phyloP scores from a whole-genome alignment of 2,797 vertebrate genomes.

The Xenops minutus region DNA sequence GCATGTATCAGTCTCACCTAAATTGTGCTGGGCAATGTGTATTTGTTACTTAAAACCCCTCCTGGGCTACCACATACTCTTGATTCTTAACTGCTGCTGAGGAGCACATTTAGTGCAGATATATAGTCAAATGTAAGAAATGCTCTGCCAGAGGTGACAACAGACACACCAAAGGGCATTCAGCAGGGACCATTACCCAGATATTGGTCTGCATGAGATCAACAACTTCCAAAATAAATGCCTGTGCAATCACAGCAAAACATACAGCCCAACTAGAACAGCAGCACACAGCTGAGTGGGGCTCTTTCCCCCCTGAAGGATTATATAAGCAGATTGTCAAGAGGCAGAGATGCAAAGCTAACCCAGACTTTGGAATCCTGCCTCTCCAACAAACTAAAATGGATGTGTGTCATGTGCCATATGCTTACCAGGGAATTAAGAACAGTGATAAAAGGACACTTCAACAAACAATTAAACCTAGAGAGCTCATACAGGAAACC shows the following conservation, averaged over 20 bases:
- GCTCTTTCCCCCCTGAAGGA: neutral
- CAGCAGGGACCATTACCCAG: neutral
- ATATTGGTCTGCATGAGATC: neutral
- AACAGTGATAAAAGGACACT: neutral
- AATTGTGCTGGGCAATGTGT: neutral
- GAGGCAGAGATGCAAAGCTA: neutral
- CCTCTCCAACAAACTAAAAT: neutral
- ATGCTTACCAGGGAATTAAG: neutral
- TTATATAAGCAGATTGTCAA: neutral
- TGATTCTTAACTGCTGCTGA: neutral
- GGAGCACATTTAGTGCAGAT: neutral
- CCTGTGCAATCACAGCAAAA: neutral
- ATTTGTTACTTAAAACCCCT: neutral
- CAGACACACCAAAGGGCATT: neutral
- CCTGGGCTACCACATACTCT: neutral
- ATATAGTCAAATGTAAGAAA: neutral
- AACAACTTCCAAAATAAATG: neutral
- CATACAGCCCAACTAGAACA: neutral
- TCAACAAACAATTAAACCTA: neutral
- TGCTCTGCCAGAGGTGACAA: neutral
- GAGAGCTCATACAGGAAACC: neutral
- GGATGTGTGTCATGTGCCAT: neutral
- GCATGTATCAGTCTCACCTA: neutral
- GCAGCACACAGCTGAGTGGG: neutral
- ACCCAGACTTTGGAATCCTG: neutral